These are phyloP conservation scores for Autographa gamma DNA, from an alignment of 2,888 invertebrate species.

Conservation along the genomic window DNA sequence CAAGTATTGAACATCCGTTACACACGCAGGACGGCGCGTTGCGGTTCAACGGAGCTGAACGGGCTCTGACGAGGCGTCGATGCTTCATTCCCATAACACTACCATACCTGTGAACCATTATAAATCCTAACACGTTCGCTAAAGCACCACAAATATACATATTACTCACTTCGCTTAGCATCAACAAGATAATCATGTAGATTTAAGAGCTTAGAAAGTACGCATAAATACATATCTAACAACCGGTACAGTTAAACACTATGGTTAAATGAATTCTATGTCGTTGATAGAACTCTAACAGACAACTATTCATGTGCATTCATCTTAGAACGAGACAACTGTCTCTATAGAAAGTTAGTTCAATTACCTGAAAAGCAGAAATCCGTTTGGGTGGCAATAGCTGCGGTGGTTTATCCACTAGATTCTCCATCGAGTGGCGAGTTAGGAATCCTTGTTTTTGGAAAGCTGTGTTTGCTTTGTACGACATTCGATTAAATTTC, in stretches of 20 bases:
- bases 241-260: constrained; percentile 58
- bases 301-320: constrained; percentile 65
- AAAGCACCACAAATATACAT: constrained; percentile 62
- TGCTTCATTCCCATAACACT: constrained; percentile 65
- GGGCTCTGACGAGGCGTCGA: constrained; percentile 71
- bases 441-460: constrained; percentile 86
- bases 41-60: constrained; percentile 87
- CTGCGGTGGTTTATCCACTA: constrained; percentile 88
- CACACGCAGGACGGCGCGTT: constrained; percentile 79
- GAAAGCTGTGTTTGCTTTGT: constrained; percentile 75
- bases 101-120: constrained; percentile 53
- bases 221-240: constrained; percentile 67
- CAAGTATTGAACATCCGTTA: constrained; percentile 83
- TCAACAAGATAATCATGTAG: constrained; percentile 71
- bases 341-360: constrained; percentile 78
- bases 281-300: constrained; percentile 58
- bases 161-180: constrained; percentile 76
- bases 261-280: constrained; percentile 61
- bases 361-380: constrained; percentile 88
- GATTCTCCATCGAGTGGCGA: constrained; percentile 93
- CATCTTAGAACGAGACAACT: constrained; percentile 69
- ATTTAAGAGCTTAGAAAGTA: constrained; percentile 78
- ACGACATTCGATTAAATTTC: constrained; percentile 82
- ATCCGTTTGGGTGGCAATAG: constrained; percentile 86
- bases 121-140: constrained; percentile 68